Evolutionary conservation across 2,888 invertebrate genomes (phyloP).

Genomic region (Sycophila texana): DNA sequence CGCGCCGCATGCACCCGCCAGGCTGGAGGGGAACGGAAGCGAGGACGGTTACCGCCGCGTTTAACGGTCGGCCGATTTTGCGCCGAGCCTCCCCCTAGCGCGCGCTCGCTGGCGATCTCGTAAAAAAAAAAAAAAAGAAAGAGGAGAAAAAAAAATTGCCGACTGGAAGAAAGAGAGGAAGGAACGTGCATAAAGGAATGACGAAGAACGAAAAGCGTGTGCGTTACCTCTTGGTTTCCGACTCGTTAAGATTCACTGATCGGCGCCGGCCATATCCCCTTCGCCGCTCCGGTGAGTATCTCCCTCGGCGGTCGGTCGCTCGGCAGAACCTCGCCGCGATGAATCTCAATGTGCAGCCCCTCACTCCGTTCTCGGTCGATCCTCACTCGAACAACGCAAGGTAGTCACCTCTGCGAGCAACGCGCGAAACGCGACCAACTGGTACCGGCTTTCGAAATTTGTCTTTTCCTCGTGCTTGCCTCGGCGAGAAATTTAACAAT

Average conservation of each 20-base stretch:
- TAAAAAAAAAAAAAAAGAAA: background rate
- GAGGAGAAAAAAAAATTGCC: background rate
- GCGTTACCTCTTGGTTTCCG: slow-evolving; percentile 34
- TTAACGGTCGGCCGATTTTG: slow-evolving; percentile 37
- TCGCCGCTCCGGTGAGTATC: background rate
- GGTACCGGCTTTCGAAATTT: background rate
- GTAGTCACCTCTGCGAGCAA: background rate
- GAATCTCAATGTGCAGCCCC: slow-evolving; percentile 28
- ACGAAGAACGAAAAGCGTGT: background rate
- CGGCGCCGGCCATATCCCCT: slow-evolving; percentile 42
- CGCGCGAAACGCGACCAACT: no score
- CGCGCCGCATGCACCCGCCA: background rate
- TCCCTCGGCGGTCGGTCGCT: background rate
- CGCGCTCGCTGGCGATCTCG: background rate
- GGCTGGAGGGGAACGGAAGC: slow-evolving; percentile 17
- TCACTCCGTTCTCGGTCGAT: background rate
- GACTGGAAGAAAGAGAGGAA: background rate
- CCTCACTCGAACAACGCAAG: background rate
- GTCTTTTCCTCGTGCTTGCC: background rate
- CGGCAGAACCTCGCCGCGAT: slow-evolving; percentile 17
- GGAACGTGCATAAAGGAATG: background rate
- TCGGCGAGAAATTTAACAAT: background rate
- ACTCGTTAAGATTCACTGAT: slow-evolving; percentile 37
- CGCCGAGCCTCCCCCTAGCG: slow-evolving; percentile 1
- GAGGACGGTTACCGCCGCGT: background rate